Evolutionary conservation across 2,113 vertebrate genomes (phyloP).

Genomic region (Centrocercus urophasianus): DNA sequence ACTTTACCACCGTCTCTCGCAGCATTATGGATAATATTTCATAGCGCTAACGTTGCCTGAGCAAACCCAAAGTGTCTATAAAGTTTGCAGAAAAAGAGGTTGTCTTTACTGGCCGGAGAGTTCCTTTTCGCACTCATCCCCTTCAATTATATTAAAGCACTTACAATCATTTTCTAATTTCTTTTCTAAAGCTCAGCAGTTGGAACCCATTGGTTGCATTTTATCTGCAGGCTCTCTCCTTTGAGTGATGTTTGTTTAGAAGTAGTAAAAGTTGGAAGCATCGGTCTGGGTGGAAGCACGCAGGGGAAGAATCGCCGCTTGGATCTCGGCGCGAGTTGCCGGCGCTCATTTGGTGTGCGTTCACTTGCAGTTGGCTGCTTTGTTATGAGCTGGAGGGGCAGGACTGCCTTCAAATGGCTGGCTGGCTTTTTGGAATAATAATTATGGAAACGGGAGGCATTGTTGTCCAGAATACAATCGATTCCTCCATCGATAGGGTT

Average conservation of each 20-base stretch:
- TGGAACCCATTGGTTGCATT: not conserved
- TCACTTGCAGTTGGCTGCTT: slow-evolving; percentile 53
- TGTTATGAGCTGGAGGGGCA: slow-evolving; percentile 43
- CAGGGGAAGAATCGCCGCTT: not conserved
- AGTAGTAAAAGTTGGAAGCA: not conserved
- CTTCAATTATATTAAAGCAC: slow-evolving; percentile 15
- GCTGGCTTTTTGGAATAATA: slow-evolving; percentile 68
- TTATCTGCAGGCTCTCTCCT: not conserved
- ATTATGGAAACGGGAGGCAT: slow-evolving; percentile 56
- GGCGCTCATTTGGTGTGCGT: slow-evolving; percentile 13
- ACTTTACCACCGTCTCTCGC: slow-evolving; percentile 35
- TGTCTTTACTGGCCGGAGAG: not conserved
- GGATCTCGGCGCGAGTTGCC: not conserved
- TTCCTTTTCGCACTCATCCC: not conserved
- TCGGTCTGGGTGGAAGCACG: not conserved
- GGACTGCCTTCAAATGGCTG: slow-evolving; percentile 59
- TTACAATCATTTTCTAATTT: not conserved
- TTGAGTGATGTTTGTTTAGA: not conserved
- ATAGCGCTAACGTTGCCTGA: not conserved
- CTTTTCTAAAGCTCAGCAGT: not conserved
- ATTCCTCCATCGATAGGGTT: slow-evolving; percentile 60
- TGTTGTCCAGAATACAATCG: slow-evolving; percentile 64
- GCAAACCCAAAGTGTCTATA: slow-evolving; percentile 58
- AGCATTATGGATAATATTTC: slow-evolving; percentile 52
- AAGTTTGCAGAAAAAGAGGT: slow-evolving; percentile 55